Percentiles rank a stretch among this genome's conserved stretches.
These are phyloP conservation scores for Hydroisotoma schaefferi DNA, from an alignment of 2,888 invertebrate species.

Conservation along the genomic window DNA sequence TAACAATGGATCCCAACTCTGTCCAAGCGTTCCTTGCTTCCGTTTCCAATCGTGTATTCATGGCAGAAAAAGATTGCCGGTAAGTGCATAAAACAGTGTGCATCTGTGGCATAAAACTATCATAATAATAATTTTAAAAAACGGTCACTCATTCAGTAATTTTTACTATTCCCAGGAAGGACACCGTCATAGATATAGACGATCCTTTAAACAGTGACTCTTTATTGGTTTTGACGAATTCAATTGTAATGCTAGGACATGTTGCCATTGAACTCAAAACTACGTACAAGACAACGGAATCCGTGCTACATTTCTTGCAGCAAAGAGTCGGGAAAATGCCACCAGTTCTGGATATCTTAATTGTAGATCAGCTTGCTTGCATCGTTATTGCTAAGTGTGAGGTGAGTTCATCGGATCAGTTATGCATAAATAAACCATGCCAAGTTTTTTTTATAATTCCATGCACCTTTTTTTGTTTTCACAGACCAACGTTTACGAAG, in stretches of 20 bases:
- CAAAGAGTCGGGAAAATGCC: slow-evolving; percentile 91
- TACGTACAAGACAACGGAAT: slow-evolving; percentile 89
- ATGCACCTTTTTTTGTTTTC: slow-evolving; percentile 33
- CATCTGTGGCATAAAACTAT: neutral
- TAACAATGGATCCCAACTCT: slow-evolving; percentile 83
- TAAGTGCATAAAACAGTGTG: neutral
- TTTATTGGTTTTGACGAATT: slow-evolving; percentile 86
- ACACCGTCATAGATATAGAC: slow-evolving; percentile 26
- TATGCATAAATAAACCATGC: neutral
- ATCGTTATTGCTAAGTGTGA: slow-evolving; percentile 94
- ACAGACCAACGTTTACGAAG: slow-evolving; percentile 70
- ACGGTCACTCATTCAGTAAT: neutral
- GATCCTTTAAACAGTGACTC: slow-evolving; percentile 28
- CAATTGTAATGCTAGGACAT: slow-evolving; percentile 94
- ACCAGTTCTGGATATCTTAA: slow-evolving; percentile 84
- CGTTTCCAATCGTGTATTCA: slow-evolving; percentile 90
- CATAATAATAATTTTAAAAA: neutral
- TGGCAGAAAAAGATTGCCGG: slow-evolving; percentile 78
- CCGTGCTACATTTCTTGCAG: slow-evolving; percentile 93
- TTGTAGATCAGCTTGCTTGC: slow-evolving; percentile 95
- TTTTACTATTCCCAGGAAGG: slow-evolving; percentile 23
- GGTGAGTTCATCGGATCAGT: slow-evolving; percentile 54
- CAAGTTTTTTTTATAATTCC: neutral
- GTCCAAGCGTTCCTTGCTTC: slow-evolving; percentile 94
- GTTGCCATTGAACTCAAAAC: slow-evolving; percentile 92